A percentile compares a stretch with the other conserved stretches of the same genome.
Conservation (phyloP, 2,888 invertebrate species). For the Apantesis nais region DNA sequence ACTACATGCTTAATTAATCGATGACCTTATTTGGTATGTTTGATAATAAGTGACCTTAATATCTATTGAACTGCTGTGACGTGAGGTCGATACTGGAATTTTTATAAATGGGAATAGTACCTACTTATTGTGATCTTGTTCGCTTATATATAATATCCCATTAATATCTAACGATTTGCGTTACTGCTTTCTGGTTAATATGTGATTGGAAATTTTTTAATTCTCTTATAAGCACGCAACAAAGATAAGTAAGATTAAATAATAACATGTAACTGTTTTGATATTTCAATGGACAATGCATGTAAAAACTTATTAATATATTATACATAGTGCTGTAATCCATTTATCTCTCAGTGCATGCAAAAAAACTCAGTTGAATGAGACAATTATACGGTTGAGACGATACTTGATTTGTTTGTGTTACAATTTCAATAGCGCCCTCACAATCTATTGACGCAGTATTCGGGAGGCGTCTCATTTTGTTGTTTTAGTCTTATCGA, state of each 20-base stretch:
- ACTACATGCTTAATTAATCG: slow-evolving; percentile 36
- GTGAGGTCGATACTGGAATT: slow-evolving; percentile 29
- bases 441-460: slow-evolving; percentile 21
- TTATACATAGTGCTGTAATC: not conserved
- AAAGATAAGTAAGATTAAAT: too few relatives aligned
- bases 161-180: not conserved
- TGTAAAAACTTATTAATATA: not conserved
- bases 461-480: slow-evolving; percentile 23
- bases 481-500: slow-evolving; percentile 36
- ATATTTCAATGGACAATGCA: too few relatives aligned
- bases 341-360: not conserved
- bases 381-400: not conserved
- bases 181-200: not conserved
- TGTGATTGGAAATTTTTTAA: too few relatives aligned
- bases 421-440: not conserved
- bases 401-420: not conserved
- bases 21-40: slow-evolving; percentile 44
- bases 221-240: too few relatives aligned
- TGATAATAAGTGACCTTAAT: slow-evolving; percentile 42
- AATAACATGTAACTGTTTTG: too few relatives aligned
- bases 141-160: not conserved
- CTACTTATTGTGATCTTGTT: slow-evolving; percentile 4
- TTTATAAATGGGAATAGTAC: slow-evolving; percentile 28
- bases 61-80: slow-evolving; percentile 42
- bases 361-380: not conserved